phyloP scores from a whole-genome alignment of 2,113 vertebrate genomes.

The Nipponia nippon region DNA sequence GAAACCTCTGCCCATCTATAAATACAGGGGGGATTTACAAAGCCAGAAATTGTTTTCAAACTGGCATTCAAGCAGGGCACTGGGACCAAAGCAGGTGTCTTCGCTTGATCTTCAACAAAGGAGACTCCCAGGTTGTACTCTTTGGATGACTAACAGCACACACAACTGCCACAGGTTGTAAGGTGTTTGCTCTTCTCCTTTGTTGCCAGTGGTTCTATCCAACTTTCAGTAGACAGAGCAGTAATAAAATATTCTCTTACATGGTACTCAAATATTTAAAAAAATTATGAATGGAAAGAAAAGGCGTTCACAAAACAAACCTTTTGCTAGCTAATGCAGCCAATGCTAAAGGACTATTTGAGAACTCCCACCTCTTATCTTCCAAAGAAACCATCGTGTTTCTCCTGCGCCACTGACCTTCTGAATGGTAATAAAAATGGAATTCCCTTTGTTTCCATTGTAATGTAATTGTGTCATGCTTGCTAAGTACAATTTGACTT shows the following conservation, averaged over 20 bases:
- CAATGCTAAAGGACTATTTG: too few relatives aligned
- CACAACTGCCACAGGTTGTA: too few relatives aligned
- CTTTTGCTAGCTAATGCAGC: neutral
- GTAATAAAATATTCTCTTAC: neutral
- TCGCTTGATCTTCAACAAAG: neutral
- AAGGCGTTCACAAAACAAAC: neutral
- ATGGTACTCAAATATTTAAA: neutral
- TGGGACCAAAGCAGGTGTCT: neutral
- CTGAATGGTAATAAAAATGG: neutral
- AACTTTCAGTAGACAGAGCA: neutral
- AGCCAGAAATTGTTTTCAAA: neutral
- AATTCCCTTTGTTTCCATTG: neutral
- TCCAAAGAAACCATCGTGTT: neutral
- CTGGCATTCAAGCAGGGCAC: neutral
- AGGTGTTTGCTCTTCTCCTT: neutral
- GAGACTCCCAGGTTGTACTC: neutral
- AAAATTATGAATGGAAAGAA: neutral
- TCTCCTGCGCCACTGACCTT: neutral
- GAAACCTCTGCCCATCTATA: neutral
- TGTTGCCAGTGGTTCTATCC: neutral
- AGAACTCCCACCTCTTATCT: accelerated
- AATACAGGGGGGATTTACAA: neutral
- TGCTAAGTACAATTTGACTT: neutral
- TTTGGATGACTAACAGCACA: neutral
- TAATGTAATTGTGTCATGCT: neutral